These are phyloP conservation scores for Aradus depressus DNA, from an alignment of 2,888 invertebrate species.

Conservation along the genomic window DNA sequence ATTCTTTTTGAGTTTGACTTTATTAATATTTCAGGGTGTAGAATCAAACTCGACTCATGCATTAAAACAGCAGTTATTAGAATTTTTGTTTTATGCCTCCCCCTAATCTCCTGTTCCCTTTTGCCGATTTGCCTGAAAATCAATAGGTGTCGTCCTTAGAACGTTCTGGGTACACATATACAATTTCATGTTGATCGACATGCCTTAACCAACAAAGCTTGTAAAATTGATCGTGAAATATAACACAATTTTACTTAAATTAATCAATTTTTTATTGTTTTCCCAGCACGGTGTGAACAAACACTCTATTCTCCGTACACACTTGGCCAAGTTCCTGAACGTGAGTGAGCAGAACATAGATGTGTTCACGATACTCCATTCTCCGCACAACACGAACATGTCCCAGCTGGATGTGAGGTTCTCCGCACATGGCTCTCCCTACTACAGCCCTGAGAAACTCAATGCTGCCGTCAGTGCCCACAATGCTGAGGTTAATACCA, in stretches of 20 bases:
- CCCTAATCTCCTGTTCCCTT: too few species aligned
- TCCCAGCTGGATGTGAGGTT: conserved; percentile 73
- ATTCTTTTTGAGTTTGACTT: too few species aligned
- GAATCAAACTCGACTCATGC: too few species aligned
- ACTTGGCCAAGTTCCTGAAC: conserved; percentile 60
- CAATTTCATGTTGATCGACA: too few species aligned
- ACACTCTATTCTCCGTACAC: conserved; percentile 55
- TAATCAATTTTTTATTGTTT: conserved; percentile 25
- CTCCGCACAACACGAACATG: conserved; percentile 41
- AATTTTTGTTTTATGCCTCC: too few species aligned
- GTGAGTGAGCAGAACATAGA: conserved; percentile 75
- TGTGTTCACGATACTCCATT: conserved; percentile 79
- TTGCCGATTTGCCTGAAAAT: too few species aligned
- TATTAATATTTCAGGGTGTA: too few species aligned
- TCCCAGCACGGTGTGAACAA: conserved; percentile 51
- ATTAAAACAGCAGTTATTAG: too few species aligned
- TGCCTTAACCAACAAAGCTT: conserved; percentile 11
- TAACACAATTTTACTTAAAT: neutral
- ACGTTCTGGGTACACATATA: too few species aligned
- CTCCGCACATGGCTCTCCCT: conserved; percentile 88
- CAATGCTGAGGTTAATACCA: conserved; percentile 49
- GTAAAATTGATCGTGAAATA: neutral
- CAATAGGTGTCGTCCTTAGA: too few species aligned
- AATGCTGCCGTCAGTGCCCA: conserved; percentile 71
- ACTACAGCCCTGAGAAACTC: conserved; percentile 75